phyloP scores from a whole-genome alignment of 2,888 invertebrate genomes.

The Calameuta idolon region DNA sequence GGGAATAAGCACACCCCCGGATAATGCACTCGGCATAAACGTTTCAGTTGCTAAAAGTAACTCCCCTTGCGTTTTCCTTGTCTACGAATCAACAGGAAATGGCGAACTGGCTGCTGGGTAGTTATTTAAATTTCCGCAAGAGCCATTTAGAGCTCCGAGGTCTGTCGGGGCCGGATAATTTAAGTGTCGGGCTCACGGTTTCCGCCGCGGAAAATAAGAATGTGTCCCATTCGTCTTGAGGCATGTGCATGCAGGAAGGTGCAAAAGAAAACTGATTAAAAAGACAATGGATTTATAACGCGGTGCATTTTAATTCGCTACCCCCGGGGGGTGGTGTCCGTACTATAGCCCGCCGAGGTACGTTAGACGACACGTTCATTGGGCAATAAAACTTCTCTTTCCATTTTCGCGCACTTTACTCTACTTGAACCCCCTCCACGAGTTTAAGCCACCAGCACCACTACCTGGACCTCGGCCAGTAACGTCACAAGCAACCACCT shows the following conservation, averaged over 20 bases:
- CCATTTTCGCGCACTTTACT: slow-evolving; percentile 8
- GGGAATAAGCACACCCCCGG: not conserved
- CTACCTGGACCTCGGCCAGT: slow-evolving; percentile 11
- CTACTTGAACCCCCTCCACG: not conserved
- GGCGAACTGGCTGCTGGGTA: not conserved
- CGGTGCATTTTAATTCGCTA: slow-evolving; percentile 59
- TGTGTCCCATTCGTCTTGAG: not conserved
- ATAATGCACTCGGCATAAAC: not conserved
- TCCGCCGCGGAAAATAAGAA: not conserved
- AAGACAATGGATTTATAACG: slow-evolving; percentile 55
- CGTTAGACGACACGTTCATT: slow-evolving; percentile 61
- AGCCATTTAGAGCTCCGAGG: not conserved
- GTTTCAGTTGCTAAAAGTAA: not conserved
- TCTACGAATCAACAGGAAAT: not conserved
- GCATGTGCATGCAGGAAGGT: not conserved
- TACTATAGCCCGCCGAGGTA: slow-evolving; percentile 32
- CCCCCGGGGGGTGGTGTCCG: slow-evolving; percentile 24
- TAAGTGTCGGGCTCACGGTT: not conserved
- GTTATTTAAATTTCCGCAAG: not conserved
- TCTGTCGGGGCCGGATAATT: not conserved
- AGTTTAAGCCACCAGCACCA: slow-evolving; percentile 15
- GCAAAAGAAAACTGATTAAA: slow-evolving; percentile 12
- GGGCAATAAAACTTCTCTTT: slow-evolving; percentile 60
- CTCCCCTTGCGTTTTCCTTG: not conserved
- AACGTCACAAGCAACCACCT: slow-evolving; percentile 9